Evolutionary conservation across 2,113 vertebrate genomes (phyloP).

Genomic region (Centropus unirufus): DNA sequence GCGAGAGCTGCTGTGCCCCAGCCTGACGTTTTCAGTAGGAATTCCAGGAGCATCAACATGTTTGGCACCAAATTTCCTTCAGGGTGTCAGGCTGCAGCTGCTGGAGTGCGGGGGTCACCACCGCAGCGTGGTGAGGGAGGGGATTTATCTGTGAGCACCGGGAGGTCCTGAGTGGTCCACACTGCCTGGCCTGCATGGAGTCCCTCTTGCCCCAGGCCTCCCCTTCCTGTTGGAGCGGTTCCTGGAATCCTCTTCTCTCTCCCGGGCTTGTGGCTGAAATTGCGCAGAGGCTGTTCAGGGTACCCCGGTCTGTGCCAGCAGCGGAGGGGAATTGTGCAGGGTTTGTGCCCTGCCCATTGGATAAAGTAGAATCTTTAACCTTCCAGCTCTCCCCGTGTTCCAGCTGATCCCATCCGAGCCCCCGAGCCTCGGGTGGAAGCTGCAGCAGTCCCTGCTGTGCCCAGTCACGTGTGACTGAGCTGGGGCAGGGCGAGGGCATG

Average conservation of each 20-base stretch:
- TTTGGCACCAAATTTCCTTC: neutral
- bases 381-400: neutral
- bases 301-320: fast-evolving
- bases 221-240: fast-evolving
- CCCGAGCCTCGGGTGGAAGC: neutral
- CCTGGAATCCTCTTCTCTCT: neutral
- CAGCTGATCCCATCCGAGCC: neutral
- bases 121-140: neutral
- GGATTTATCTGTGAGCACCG: neutral
- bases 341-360: neutral
- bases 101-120: neutral
- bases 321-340: neutral
- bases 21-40: neutral
- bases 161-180: neutral
- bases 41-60: neutral
- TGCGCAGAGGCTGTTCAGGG: fast-evolving
- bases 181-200: fast-evolving
- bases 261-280: neutral
- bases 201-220: neutral
- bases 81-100: fast-evolving
- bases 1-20: neutral
- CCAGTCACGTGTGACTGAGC: fast-evolving
- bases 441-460: neutral
- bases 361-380: neutral
- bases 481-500: fast-evolving